These are phyloP conservation scores for Motacilla alba DNA, from an alignment of 2,113 vertebrate genomes.

Conservation along the genomic window DNA sequence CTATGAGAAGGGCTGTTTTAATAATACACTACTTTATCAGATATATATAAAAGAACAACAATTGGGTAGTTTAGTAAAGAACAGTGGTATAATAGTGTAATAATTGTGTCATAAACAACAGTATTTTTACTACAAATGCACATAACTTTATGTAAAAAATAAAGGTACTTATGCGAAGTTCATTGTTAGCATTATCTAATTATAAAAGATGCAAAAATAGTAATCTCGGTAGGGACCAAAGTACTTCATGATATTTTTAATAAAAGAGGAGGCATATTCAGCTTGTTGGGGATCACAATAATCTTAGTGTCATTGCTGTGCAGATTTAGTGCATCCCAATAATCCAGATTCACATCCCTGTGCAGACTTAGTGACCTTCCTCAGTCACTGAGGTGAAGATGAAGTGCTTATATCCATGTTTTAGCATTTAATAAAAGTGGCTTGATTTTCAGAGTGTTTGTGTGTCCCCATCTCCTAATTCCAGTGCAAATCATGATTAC, in stretches of 20 bases:
- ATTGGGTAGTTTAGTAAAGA: background rate
- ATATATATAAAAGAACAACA: background rate
- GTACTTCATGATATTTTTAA: background rate
- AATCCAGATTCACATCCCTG: background rate
- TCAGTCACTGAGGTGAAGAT: background rate
- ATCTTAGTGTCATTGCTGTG: background rate
- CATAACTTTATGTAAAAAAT: background rate
- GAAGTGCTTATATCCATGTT: background rate
- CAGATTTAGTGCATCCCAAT: background rate
- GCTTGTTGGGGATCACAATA: background rate
- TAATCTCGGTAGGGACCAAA: background rate
- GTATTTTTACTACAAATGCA: background rate
- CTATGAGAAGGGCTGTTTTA: background rate
- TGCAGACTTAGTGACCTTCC: background rate
- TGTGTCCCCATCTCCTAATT: background rate
- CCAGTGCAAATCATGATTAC: constrained; percentile 2
- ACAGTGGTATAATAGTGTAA: background rate
- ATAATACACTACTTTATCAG: background rate
- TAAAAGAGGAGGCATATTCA: background rate
- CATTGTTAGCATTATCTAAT: background rate
- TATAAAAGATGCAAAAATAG: background rate
- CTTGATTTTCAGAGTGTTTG: background rate
- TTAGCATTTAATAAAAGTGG: background rate
- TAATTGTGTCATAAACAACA: background rate
- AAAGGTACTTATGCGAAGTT: background rate